Conservation (phyloP, 2,113 vertebrate genomes). For the Pachyramphus minor region DNA sequence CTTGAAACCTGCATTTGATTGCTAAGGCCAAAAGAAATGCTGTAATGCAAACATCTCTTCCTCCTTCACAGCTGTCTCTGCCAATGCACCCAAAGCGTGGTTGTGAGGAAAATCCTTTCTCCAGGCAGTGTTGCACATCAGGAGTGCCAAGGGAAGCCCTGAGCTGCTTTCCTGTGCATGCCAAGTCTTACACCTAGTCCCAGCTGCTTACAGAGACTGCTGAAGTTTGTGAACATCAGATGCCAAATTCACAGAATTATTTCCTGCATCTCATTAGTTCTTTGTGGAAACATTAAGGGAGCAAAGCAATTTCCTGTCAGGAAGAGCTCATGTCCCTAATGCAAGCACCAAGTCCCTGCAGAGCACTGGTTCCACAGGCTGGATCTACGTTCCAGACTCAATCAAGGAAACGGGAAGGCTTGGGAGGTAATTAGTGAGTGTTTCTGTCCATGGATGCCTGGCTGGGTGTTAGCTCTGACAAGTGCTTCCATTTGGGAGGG, state of each 20-base stretch:
- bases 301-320: neutral
- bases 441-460: neutral
- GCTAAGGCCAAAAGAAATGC: neutral
- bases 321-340: neutral
- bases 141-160: neutral
- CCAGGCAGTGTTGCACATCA: neutral
- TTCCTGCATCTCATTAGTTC: neutral
- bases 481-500: neutral
- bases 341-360: neutral
- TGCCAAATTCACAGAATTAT: neutral
- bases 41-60: neutral
- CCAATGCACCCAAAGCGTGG: neutral
- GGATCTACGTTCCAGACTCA: neutral
- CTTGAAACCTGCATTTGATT: neutral
- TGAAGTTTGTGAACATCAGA: neutral
- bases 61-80: neutral
- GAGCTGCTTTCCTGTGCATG: neutral
- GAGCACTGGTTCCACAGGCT: neutral
- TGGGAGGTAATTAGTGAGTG: neutral
- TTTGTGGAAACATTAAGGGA: neutral
- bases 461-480: neutral
- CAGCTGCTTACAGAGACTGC: neutral
- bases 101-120: neutral
- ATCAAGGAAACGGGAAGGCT: neutral
- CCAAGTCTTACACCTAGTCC: neutral